phyloP scores from a whole-genome alignment of 2,888 invertebrate genomes.

The Eupithecia vulgata region DNA sequence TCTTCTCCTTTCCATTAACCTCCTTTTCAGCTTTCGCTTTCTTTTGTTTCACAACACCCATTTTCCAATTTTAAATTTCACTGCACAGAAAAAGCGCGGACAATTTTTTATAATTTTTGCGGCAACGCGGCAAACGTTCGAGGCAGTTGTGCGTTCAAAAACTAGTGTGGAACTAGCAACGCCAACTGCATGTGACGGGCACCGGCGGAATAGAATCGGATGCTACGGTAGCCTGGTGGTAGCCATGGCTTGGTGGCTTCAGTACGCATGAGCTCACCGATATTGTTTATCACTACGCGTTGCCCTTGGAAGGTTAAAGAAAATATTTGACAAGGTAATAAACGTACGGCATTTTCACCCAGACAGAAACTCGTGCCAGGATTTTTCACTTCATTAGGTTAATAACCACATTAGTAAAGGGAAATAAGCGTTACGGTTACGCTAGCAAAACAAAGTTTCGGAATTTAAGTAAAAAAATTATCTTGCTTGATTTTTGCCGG shows the following conservation, averaged over 20 bases:
- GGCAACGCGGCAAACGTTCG: slow-evolving; percentile 54
- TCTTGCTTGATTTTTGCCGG: neutral
- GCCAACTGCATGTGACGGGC: slow-evolving; percentile 77
- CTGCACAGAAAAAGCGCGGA: slow-evolving; percentile 55
- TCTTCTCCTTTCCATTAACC: slow-evolving; percentile 64
- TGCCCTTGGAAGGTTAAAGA: slow-evolving; percentile 51
- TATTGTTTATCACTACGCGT: slow-evolving; percentile 14
- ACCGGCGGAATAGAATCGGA: slow-evolving; percentile 56
- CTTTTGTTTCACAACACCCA: slow-evolving; percentile 79
- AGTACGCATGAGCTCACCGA: slow-evolving; percentile 69
- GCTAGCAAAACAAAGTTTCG: neutral
- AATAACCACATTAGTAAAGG: neutral
- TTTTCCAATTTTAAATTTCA: slow-evolving; percentile 53
- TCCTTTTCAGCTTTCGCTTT: slow-evolving; percentile 66
- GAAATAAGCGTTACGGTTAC: neutral
- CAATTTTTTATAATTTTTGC: slow-evolving; percentile 50
- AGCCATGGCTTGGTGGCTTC: neutral
- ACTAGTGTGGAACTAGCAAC: slow-evolving; percentile 80
- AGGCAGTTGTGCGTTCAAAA: slow-evolving; percentile 72
- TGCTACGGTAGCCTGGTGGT: slow-evolving; percentile 55
- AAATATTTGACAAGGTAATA: neutral
- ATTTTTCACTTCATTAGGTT: slow-evolving; percentile 8
- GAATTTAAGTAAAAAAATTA: neutral
- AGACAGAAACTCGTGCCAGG: slow-evolving; percentile 1
- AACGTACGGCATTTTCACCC: neutral